Evolutionary conservation across 1,140 invertebrate genomes (phyloP), one percentile per base, ranked within the genome.

Genomic region (Bilobella aurantiaca): DNA sequence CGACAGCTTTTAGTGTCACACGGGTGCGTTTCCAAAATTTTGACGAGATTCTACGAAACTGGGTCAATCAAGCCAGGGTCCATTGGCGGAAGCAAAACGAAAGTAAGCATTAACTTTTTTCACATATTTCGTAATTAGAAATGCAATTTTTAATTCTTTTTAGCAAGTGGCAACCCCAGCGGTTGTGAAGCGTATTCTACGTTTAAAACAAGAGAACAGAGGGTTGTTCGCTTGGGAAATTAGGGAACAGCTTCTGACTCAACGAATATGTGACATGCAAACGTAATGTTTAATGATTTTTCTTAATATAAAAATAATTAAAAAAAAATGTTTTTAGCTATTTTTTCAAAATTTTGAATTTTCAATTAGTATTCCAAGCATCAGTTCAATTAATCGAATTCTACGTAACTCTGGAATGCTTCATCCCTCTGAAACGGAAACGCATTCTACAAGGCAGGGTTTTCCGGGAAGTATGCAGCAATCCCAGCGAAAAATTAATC

Each of bases 201-300:
- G 90, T 2, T 84, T 91, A 74, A 94, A 94, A 75, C 88, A 91
- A 74, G 91, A 94, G 75, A 92, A 94, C 76, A 90, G 91, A 0
- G 88, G 88, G 3, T 88, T 94, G 85, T 94, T 94, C 74, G 90
- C 90, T 14, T 93, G 90, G 90, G 92, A 94, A 79, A 94, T 95
- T 58, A 81, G 91, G 0, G 91, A 95, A 75, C 84, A 89, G 71
- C 80, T 95, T 62, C 83, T 91, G 18, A 83, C 86, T 16, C 90
- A 92, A 74, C 83, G 89, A 47, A 86, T 91, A 60, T 93, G 90
- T 75, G 90, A 92, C 76, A 67, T 74, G 3, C 66, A 69, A 31
- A 63, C 69, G 67, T 68, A 67, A 70, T 62, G 5, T n/a, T n/a
- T n/a, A n/a, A n/a, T n/a, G n/a, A n/a, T n/a, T n/a, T n/a, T n/a